Base-by-base conservation (phyloP, 2,888 invertebrate genomes). In the Athalia circularis region DNA sequence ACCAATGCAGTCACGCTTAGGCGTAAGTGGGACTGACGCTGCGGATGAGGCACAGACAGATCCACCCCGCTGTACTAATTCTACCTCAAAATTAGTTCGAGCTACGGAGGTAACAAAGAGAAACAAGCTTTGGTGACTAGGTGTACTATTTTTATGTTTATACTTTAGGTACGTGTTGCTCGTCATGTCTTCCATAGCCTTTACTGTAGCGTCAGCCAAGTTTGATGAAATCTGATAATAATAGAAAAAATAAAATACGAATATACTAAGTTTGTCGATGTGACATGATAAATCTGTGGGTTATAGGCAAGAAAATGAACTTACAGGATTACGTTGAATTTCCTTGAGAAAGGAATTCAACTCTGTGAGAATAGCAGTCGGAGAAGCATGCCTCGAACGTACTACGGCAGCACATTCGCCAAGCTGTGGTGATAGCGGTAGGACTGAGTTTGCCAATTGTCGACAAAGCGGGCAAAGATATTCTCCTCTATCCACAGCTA, bases 381-480 rank as follows among this genome's bases (percentile, higher is more conserved):
- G 90, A n/a, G 91, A 91, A 13, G 90, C 89, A 13, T 92, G 92
- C 77, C 92, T 92, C 5, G 93, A 93, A 77, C 93, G 91, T 8
- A 94, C 94, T 81, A 95, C 91, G 72, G 94, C 93, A 54, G 93
- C 92, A 83, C 93, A 92, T 83, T 94, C 93, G 67, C 94, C 94
- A 81, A 95, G 91, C 86, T 94, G 93, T 0, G 95, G 95, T 79
- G 95, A 95, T 65, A 96, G 91, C 54, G 96, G 99, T 86, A 99
- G 92, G 85, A 98, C 97, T 8, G 97, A 95, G 91, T 97, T 97
- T 0, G 97, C 96, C 77, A 97, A 90, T 91, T 98, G 98, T 11
- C 99, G 94, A 91, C 99, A 99, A 82, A 99, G 93, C 47, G 99
- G 99, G 91, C 99, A 99, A 84, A 95, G 94, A 92, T 97, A 99